Evolutionary conservation across 2,888 invertebrate genomes (phyloP), one percentile per base, ranked within the genome.

Genomic region (Drosophila setosimentum): DNA sequence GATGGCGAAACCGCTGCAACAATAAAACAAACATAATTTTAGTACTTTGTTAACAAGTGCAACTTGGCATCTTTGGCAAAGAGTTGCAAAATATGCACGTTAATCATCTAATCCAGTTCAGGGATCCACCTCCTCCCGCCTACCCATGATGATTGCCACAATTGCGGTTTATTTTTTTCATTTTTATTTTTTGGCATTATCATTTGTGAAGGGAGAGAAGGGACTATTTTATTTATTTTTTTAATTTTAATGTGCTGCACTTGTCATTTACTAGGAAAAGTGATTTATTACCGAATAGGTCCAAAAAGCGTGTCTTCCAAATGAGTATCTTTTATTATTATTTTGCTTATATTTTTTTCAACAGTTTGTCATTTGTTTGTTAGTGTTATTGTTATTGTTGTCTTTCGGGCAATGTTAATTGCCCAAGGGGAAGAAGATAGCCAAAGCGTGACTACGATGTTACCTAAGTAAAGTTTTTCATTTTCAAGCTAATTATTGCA

Each of bases 391-490:
- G 73, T 62, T 68, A 65, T 62, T 64, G 55, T 48, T 42, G 50
- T n/a, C 42, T 48, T 58, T 61, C 58, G 66, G 68, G 75, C 55
- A 75, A 82, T 88, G 86, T 90, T 85, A 85, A 85, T 90, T 85
- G 78, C 90, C 72, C 45, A 40, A 37, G 62, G 67, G 55, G 59
- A 83, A 68, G 55, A 73, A 82, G 90, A 85, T 66, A 81, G 90
- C 66, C 73, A 91, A 88, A 89, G 78, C 87, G 88, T 88, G 87
- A 88, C 87, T 83, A 65, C 83, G 79, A 85, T 64, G 79, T 88
- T 88, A 91, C 86, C 90, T 90, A 91, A 91, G 87, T 78, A 64
- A 24, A 45, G 2, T 59, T 51, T 35, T 58, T 61, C 45, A 45
- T 67, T 76, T 73, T 37, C 76, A 68, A 80, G 89, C 79, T 87